Evolutionary conservation across 2,888 invertebrate genomes (phyloP), one percentile per base, ranked within the genome.

Genomic region (Tupiocoris notatus): DNA sequence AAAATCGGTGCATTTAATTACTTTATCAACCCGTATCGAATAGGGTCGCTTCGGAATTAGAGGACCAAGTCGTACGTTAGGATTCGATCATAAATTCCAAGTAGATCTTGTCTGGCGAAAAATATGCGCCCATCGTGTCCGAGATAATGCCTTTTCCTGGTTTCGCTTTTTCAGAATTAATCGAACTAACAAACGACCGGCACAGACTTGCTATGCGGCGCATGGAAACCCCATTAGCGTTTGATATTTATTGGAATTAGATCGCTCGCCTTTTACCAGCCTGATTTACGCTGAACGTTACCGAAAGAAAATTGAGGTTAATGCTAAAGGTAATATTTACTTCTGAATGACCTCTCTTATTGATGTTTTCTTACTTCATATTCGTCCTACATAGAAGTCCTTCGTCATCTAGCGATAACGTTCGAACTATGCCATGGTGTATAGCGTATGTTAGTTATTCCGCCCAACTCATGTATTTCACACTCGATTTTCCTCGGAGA

Each of bases 161-260:
- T 65, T 65, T 65, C 21, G 57, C 21, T 17, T 20, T 20, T 21
- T 16, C 18, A 22, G 56, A 67, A 67, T 67, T 67, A 67, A 56
- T 67, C 67, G 67, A 67, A 67, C 67, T 67, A 67, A 67, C 67
- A 67, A 67, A 67, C 56, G 67, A 67, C 67, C 67, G 2, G 64
- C 6, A 7, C 39, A 12, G 39, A 39, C 12, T 39, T 39, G 39
- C 39, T 39, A 39, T 39, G 39, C 39, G 39, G 39, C 39, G 23
- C 22, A 22, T 16, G 66, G 54, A 21, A 56, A 56, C 21, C 57
- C 67, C 67, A 67, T 67, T 67, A 67, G 67, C 67, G 67, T 67
- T 57, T 67, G 57, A 67, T 57, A 67, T 67, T 67, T 67, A 67
- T 67, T 67, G 56, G 67, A 17, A 67, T 67, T 67, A 67, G 54